These are phyloP conservation scores for Thamnophis sirtalis DNA, from an alignment of 2,113 vertebrate genomes.

Conservation along the genomic window DNA sequence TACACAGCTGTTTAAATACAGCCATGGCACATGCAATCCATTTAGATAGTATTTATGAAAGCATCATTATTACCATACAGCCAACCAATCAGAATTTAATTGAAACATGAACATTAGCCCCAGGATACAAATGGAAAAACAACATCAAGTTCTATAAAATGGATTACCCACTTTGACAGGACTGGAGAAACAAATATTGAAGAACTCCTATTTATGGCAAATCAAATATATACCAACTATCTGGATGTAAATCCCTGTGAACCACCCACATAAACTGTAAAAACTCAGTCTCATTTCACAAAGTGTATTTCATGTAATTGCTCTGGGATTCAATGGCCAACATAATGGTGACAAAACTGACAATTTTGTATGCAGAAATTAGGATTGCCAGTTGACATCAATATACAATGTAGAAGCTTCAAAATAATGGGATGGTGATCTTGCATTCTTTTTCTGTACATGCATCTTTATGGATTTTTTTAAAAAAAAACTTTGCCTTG, in stretches of 20 bases:
- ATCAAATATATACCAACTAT: neutral
- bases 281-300: neutral
- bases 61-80: neutral
- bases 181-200: neutral
- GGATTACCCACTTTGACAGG: neutral
- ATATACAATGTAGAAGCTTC: neutral
- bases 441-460: neutral
- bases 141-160: neutral
- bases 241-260: neutral
- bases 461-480: neutral
- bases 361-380: neutral
- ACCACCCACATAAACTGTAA: neutral
- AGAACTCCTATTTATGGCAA: neutral
- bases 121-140: neutral
- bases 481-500: neutral
- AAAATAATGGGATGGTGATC: neutral
- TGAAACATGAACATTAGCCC: neutral
- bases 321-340: neutral
- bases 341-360: neutral
- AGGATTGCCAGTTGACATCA: neutral
- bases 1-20: fast-evolving
- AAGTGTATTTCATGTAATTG: neutral
- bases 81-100: neutral
- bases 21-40: neutral
- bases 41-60: neutral